Evolutionary conservation across 2,888 invertebrate genomes (phyloP).

Genomic region (Cantharis rufa): DNA sequence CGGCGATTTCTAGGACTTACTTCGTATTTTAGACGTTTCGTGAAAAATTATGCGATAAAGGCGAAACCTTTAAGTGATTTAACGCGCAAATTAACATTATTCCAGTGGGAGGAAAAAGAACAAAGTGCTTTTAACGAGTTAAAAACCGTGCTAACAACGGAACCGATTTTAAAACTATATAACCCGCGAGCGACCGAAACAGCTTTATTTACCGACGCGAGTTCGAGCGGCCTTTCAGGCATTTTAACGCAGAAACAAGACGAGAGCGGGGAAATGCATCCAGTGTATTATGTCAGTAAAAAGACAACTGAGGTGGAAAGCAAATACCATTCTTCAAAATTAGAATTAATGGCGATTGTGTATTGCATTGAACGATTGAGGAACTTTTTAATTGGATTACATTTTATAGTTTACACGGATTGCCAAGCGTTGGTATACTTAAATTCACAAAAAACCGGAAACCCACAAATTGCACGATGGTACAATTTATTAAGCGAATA

Average conservation of each 20-base stretch:
- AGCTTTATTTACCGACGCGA: conserved; percentile 33
- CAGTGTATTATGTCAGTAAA: conserved; percentile 34
- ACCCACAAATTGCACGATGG: conserved; percentile 8
- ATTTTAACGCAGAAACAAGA: no score
- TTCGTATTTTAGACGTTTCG: conserved; percentile 9
- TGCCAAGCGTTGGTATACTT: conserved; percentile 32
- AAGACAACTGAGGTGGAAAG: conserved; percentile 32
- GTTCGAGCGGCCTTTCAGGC: background rate
- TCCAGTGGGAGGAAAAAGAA: conserved; percentile 2
- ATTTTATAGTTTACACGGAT: conserved; percentile 30
- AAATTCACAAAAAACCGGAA: conserved; percentile 9
- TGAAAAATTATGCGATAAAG: background rate
- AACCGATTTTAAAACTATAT: conserved; percentile 29
- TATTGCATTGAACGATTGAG: conserved; percentile 31
- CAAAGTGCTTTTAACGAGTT: background rate
- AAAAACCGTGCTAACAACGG: conserved; percentile 4
- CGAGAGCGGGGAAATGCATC: conserved; percentile 2
- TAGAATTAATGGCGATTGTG: conserved; percentile 34
- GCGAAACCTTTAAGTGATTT: conserved; percentile 7
- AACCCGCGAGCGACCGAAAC: conserved; percentile 27
- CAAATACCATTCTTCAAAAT: conserved; percentile 32
- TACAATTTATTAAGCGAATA: background rate
- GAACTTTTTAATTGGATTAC: conserved; percentile 28
- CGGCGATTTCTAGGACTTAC: conserved; percentile 10
- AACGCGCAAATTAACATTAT: background rate